Evolutionary conservation across 2,888 invertebrate genomes (phyloP), one percentile per base, ranked within the genome.

Genomic region (Elysia crispata): DNA sequence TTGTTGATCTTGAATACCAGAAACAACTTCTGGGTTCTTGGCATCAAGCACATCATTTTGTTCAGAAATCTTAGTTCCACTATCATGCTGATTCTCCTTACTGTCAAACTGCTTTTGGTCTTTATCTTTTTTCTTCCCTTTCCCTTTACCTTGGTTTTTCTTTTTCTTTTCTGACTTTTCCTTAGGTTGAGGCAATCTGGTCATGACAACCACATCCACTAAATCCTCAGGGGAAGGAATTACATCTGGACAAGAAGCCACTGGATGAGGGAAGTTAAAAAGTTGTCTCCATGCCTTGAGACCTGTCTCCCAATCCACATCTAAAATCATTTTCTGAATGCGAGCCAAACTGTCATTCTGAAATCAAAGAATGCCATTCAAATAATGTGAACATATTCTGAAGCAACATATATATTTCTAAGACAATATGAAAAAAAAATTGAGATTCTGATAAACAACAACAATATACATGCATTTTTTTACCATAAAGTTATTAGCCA

Each of bases 261-360:
- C 86, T 3, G 86, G 83, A 57, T 88, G 83, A 18, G 84, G 82
- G 84, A 90, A 90, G 15, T 86, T 76, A 77, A 86, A 88, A 57
- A 91, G 86, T 75, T 87, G 76, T n/a, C 83, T 81, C 92, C 92
- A 92, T 3, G 90, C 90, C 41, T 81, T 79, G 20, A 93, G 82
- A 0, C 92, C 92, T 67, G 79, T 80, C 1, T 85, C 82, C 93
- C 93, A 93, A 84, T 92, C 87, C 3, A 91, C 84, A 23, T 86
- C 81, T 28, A 85, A 85, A 5, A 91, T 90, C 31, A 91, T 74
- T 13, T 87, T 81, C 49, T 88, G 83, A 5, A 92, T 82, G 62
- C 87, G 81, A 8, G 85, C 80, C 81, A 91, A 83, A 83, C 88
- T 87, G 33, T 90, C 90, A 75, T 87, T 87, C 91, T 92, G 82